Base-by-base conservation (phyloP, 1,140 invertebrate genomes). In the Drosophila navojoa region DNA sequence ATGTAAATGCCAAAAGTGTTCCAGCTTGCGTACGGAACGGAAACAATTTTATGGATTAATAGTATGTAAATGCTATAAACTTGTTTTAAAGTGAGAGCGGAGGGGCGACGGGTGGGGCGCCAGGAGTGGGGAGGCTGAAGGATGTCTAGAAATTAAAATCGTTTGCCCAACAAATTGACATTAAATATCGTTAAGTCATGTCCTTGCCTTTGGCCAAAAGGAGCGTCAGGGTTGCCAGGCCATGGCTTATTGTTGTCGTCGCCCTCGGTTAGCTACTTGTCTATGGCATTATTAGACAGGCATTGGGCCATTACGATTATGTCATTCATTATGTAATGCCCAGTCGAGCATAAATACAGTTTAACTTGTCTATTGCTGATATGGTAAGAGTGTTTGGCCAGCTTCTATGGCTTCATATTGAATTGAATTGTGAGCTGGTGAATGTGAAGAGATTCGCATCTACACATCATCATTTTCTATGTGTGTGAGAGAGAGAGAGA, bases 41-140 rank as follows among this genome's bases (percentile, higher is more conserved):
- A 72, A 68, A 49, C 63, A 40, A 72, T 68, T 70, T 74, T 55
- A 69, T 69, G 49, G 63, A 62, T 74, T 69, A 74, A 70, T 74
- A 35, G 57, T 47, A 74, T 74, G 66, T 42, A 74, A 74, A 74
- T 74, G 35, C 27, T 62, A 61, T 74, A 61, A 69, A 57, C 66
- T 69, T 69, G 57, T 73, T 73, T 61, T 55, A 45, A 16, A 40
- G 42, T 3, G 42, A 44, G 16, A 0, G n/a, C 3, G 42, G 0
- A 0, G 5, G 4, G 6, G 42, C 32, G n/a, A 6, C 5, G 0
- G 15, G 6, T 15, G 15, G 15, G 5, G 42, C 4, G 13, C 3
- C 13, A 2, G 19, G 19, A 22, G n/a, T n/a, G 11, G 40, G 40
- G 40, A 5, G 10, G 40, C 10, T 15, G 42, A 6, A 15, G n/a